Evolutionary conservation across 1,140 invertebrate genomes (phyloP).

Genomic region (Glossosoma conforme): DNA sequence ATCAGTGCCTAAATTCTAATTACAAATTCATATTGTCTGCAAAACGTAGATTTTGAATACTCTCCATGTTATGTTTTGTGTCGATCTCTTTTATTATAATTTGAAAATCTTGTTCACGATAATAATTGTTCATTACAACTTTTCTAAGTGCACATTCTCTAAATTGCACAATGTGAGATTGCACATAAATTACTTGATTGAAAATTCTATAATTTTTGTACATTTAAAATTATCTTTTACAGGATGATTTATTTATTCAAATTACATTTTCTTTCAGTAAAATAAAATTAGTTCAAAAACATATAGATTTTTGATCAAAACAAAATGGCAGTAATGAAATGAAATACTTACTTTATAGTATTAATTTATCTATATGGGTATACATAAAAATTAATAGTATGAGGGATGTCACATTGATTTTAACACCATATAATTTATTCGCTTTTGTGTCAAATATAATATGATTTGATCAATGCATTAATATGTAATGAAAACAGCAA

Average conservation of each 20-base stretch:
- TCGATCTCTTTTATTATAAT: not conserved
- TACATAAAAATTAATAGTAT: too few relatives aligned
- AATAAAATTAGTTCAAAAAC: too few relatives aligned
- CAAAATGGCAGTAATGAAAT: not conserved
- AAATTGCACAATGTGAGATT: not conserved
- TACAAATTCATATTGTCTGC: conserved; percentile 31
- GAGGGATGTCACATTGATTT: too few relatives aligned
- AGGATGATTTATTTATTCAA: not conserved
- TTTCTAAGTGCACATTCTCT: not conserved
- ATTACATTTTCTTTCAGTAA: too few relatives aligned
- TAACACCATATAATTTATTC: too few relatives aligned
- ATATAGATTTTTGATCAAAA: not conserved
- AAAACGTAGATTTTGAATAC: conserved; percentile 15
- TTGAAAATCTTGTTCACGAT: not conserved
- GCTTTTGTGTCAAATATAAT: too few relatives aligned
- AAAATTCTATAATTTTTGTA: conserved; percentile 3
- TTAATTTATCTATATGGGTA: too few relatives aligned
- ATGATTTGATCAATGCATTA: not conserved
- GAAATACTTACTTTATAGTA: too few relatives aligned
- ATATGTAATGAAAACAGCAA: too few relatives aligned
- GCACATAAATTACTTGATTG: conserved; percentile 2
- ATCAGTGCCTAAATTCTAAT: conserved; percentile 23
- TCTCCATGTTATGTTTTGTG: not conserved
- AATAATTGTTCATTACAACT: not conserved
- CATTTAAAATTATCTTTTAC: not conserved